Evolutionary conservation across 2,888 invertebrate species (phyloP).

Genomic region (Cryptus armator): DNA sequence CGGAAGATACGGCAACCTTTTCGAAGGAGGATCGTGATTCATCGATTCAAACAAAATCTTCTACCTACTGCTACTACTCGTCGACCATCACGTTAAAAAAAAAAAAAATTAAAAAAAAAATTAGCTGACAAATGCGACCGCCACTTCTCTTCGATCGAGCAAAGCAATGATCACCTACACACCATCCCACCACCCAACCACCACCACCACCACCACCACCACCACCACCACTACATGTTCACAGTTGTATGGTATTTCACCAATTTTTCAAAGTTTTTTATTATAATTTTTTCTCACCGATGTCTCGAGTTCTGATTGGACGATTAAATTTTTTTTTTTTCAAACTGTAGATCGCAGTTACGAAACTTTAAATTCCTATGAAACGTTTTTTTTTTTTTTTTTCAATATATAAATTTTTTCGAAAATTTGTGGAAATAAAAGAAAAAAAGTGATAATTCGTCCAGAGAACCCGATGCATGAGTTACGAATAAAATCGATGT

Average conservation of each 20-base stretch:
- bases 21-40: constrained; percentile 81
- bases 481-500: constrained; percentile 3
- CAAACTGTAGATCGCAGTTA: too few species aligned
- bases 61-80: constrained; percentile 75
- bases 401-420: neutral
- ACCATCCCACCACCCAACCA: constrained; percentile 81
- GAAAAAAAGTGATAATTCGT: constrained; percentile 25
- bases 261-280: constrained; percentile 81
- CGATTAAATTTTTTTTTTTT: neutral
- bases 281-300: constrained; percentile 60
- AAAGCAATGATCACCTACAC: constrained; percentile 84
- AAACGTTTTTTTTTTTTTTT: neutral
- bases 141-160: constrained; percentile 83
- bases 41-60: constrained; percentile 66
- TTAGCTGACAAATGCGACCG: constrained; percentile 75
- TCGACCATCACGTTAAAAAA: constrained; percentile 69
- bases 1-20: constrained; percentile 80
- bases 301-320: constrained; percentile 19
- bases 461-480: constrained; percentile 52
- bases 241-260: constrained; percentile 84
- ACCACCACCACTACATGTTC: constrained; percentile 81
- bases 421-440: neutral
- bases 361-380: too few species aligned
- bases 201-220: constrained; percentile 76
- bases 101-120: neutral